Conservation (phyloP, 2,113 vertebrate genomes). For the Macrotus californicus region DNA sequence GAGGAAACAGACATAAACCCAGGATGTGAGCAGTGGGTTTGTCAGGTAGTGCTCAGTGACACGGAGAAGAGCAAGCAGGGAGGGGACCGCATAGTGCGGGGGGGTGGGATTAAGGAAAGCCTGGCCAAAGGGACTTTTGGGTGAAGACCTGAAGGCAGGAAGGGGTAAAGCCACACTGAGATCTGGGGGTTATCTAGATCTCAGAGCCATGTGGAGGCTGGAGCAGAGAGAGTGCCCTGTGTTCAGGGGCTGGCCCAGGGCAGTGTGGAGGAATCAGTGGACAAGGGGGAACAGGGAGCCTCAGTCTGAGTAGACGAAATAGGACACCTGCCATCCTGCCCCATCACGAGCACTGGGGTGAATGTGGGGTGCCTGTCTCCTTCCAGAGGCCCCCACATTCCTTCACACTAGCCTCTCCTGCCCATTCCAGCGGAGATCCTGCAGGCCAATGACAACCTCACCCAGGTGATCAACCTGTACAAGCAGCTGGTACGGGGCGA, state of each 20-base stretch:
- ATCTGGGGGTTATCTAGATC: accelerated
- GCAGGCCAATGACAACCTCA: constrained; percentile 96
- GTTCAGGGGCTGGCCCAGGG: background rate
- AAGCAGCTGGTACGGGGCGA: constrained; percentile 92
- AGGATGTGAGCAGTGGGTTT: accelerated
- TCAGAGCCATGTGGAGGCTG: background rate
- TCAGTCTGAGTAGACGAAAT: background rate
- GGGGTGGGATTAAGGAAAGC: background rate
- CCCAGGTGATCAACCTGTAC: constrained; percentile 96
- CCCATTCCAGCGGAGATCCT: constrained; percentile 90
- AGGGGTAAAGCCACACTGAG: background rate
- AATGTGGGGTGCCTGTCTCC: accelerated
- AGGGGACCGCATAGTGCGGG: accelerated
- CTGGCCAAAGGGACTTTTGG: background rate
- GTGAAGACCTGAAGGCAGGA: background rate
- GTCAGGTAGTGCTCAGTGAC: accelerated
- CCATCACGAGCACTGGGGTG: background rate
- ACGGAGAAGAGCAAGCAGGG: background rate
- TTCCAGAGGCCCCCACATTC: background rate
- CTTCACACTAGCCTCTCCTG: background rate
- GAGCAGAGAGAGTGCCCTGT: accelerated
- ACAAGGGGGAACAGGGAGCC: accelerated
- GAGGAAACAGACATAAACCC: background rate
- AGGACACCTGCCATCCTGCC: accelerated
- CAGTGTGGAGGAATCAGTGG: background rate